phyloP scores from a whole-genome alignment of 2,888 invertebrate species.

The Chymomyza fuscimana region DNA sequence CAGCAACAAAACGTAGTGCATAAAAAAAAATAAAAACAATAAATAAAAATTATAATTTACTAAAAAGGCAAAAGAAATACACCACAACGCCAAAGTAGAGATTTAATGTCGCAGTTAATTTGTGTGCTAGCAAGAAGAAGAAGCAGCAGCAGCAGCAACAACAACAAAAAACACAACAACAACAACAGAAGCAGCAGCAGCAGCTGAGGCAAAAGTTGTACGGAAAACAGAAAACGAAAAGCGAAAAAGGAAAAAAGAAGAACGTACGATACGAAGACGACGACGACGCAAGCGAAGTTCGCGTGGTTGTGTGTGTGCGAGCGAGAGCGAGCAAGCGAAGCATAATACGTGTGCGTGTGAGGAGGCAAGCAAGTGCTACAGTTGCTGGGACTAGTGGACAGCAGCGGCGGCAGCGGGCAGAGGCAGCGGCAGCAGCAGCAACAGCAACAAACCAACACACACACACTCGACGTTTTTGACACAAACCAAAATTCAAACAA shows the following conservation, averaged over 20 bases:
- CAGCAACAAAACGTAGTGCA: conserved; percentile 17
- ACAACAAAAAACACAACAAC: conserved; percentile 9
- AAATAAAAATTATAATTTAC: background rate
- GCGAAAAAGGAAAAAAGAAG: conserved; percentile 20
- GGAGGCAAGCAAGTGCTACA: conserved; percentile 47
- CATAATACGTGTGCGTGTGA: conserved; percentile 46
- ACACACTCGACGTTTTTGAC: conserved; percentile 36
- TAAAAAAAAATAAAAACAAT: conserved; percentile 39
- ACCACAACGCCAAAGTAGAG: conserved; percentile 42
- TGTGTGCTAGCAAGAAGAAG: conserved; percentile 58
- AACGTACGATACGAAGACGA: conserved; percentile 49
- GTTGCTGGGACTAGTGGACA: background rate
- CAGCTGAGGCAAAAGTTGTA: conserved; percentile 51
- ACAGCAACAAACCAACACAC: conserved; percentile 7
- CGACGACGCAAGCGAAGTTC: background rate
- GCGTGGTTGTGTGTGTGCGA: conserved; percentile 1
- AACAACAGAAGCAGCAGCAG: conserved; percentile 38
- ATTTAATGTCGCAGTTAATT: conserved; percentile 72
- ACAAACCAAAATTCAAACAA: conserved; percentile 63
- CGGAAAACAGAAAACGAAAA: conserved; percentile 55
- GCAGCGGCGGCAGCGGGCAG: background rate
- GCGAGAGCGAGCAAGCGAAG: conserved; percentile 13
- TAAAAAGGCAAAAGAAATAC: conserved; percentile 18
- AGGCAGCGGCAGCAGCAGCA: conserved; percentile 47
- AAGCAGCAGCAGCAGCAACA: conserved; percentile 46